phyloP scores from a whole-genome alignment of 2,113 vertebrate species.

The Porphyrio hochstetteri region DNA sequence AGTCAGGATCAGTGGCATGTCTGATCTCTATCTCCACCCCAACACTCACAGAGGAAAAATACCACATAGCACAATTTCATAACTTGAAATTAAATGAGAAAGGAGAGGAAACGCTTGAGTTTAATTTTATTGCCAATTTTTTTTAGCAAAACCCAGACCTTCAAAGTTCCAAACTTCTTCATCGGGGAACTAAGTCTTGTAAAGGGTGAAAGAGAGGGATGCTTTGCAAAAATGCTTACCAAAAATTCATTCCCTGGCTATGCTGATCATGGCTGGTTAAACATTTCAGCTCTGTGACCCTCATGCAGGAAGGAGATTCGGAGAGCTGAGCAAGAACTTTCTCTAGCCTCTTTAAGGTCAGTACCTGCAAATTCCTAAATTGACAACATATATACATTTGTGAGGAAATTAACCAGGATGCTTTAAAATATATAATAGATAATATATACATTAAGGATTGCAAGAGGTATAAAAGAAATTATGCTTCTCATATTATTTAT shows the following conservation, averaged over 20 bases:
- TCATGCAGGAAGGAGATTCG: background rate
- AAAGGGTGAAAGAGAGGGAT: background rate
- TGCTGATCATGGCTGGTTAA: background rate
- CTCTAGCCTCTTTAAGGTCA: background rate
- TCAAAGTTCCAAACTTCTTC: background rate
- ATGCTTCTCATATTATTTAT: background rate
- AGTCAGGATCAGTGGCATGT: background rate
- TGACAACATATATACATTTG: background rate
- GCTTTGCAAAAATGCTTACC: background rate
- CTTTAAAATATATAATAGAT: background rate
- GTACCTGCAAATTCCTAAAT: background rate
- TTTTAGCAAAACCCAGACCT: background rate
- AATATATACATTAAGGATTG: background rate
- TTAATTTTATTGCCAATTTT: background rate
- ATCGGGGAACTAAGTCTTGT: background rate
- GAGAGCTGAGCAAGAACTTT: background rate
- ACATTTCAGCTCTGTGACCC: background rate
- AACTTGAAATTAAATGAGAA: background rate
- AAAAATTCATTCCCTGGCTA: background rate
- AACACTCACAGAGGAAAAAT: background rate
- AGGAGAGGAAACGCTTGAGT: background rate
- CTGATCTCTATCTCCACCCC: background rate
- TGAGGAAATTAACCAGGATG: background rate
- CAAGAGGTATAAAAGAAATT: conserved; percentile 1
- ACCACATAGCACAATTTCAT: background rate